A percentile compares a stretch with the other conserved stretches of the same genome.
Conservation (phyloP, 2,113 vertebrate species). For the Chiloscyllium plagiosum region DNA sequence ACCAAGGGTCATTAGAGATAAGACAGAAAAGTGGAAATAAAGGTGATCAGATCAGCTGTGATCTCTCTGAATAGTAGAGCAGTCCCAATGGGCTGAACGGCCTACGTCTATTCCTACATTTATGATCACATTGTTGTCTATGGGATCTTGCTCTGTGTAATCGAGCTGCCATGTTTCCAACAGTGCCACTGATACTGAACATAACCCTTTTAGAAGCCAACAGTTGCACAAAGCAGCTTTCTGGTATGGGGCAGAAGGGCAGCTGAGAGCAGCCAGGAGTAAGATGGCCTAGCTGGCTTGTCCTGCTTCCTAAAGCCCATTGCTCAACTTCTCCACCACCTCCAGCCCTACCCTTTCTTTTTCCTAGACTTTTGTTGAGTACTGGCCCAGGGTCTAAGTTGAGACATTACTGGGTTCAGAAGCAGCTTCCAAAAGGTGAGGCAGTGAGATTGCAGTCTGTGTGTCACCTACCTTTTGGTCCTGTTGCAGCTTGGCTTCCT, state of each 20-base stretch:
- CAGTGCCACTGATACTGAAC: background rate
- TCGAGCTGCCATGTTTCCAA: too few species aligned
- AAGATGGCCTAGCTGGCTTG: background rate
- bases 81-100: too few species aligned
- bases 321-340: background rate
- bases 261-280: background rate
- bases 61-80: too few species aligned
- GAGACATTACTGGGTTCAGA: background rate
- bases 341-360: background rate
- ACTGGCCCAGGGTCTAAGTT: background rate
- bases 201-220: background rate
- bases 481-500: slow-evolving; percentile 84
- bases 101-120: too few species aligned
- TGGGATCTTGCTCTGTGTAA: too few species aligned
- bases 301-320: background rate
- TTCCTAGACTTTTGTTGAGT: background rate
- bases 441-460: background rate
- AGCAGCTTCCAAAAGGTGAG: background rate
- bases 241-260: background rate
- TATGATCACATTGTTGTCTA: too few species aligned
- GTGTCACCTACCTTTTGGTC: slow-evolving; percentile 74
- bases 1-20: too few species aligned
- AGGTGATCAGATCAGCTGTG: too few species aligned
- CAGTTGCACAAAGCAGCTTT: background rate
- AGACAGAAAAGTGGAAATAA: too few species aligned